Evolutionary conservation across 2,888 invertebrate genomes (phyloP).

Genomic region (Alcis repandata): DNA sequence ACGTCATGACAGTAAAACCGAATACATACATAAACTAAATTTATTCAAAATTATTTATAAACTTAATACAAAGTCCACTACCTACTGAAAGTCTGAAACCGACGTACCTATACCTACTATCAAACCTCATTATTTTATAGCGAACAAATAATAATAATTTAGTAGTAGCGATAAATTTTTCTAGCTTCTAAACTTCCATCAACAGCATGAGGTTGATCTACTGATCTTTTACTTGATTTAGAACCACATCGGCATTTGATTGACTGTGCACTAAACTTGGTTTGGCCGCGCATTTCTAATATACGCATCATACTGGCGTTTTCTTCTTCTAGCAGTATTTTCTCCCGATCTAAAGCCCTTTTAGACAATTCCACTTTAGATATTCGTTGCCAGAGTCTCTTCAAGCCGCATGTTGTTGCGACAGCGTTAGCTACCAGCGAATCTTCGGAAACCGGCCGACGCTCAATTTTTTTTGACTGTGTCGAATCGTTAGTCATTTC

Average conservation of each 20-base stretch:
- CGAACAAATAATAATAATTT: conserved; percentile 25
- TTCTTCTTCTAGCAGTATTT: conserved; percentile 69
- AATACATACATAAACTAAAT: not conserved
- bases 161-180: conserved; percentile 55
- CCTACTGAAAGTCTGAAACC: not conserved
- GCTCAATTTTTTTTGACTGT: conserved; percentile 54
- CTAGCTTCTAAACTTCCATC: conserved; percentile 66
- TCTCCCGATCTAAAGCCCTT: conserved; percentile 73
- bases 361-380: conserved; percentile 74
- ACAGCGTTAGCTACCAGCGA: conserved; percentile 71
- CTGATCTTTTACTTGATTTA: conserved; percentile 32
- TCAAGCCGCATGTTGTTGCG: conserved; percentile 68
- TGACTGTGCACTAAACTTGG: conserved; percentile 54
- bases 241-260: conserved; percentile 61
- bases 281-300: conserved; percentile 57
- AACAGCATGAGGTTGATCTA: conserved; percentile 60
- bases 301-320: conserved; percentile 62
- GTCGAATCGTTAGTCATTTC: conserved; percentile 60
- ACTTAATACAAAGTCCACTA: conserved; percentile 2
- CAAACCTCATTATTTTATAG: no score
- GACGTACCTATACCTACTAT: no score
- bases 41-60: not conserved
- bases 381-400: conserved; percentile 78
- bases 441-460: conserved; percentile 66
- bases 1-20: not conserved